Base-by-base conservation (phyloP, 2,113 vertebrate genomes). In the Oreochromis aureus region DNA sequence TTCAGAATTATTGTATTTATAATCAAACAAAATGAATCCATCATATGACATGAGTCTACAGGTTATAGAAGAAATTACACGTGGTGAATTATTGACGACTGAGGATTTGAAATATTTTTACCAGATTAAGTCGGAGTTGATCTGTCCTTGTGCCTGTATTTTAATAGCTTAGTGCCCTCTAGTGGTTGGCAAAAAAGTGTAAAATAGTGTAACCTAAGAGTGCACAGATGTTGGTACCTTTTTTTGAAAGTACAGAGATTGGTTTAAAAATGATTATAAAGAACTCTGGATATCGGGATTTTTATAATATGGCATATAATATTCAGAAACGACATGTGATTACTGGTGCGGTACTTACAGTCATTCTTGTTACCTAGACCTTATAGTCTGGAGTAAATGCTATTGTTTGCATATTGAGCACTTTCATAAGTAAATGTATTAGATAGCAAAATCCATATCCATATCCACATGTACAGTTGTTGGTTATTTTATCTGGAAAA, bases 91-190 rank as follows among this genome's bases (percentile, higher is more conserved):
- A 32, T 19, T 78, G 71, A 80, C 16, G 3, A 63, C 5, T 53
- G 10, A 66, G 34, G 61, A 69, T 69, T 39, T 69, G 4, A 69
- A 69, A 10, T 46, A 18, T 41, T 66, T 63, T 22, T n/a, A 10
- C n/a, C 13, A 56, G 61, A 34, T 24, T 44, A 63, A 58, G 19
- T 73, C 27, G 16, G 5, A 34, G 46, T 7, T 44, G 3, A 19
- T 44, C 11, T 85, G 8, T 18, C 4, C 9, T n/a, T n/a, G 12
- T 27, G 11, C 15, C 7, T 39, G 3, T 18, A 79, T 48, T 80
- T 84, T 44, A 27, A 61, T 71, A 36, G 81, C 66, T 7, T 69
- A 32, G 24, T 61, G 92, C 89, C 87, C 82, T 86, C 93, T 87
- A 56, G 79, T 87, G 92, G 83, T 80, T 6, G 30, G 5, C 16